Evolutionary conservation across 1,140 invertebrate genomes (phyloP), one percentile per base, ranked within the genome.

Genomic region (Eurytemora carolleeae): DNA sequence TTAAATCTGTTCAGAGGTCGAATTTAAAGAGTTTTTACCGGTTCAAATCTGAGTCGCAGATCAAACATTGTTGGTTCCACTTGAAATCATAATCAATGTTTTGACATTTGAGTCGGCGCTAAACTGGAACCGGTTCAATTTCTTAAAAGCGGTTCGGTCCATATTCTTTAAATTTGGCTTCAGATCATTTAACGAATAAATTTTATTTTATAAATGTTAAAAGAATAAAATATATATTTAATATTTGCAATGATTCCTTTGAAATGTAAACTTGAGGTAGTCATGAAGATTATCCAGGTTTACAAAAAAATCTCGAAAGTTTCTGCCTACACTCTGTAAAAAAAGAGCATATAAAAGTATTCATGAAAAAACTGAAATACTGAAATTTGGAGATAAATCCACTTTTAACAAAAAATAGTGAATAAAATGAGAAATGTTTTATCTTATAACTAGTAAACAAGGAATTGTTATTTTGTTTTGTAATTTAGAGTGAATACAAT

Each of bases 191-290:
- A 44, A 44, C n/a, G 31, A 44, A 44, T 44, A 44, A 44, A 12
- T n/a, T 44, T n/a, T n/a, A 7, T 44, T 44, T n/a, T 44, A 12
- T 12, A 7, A 12, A n/a, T 12, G 7, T 44, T 44, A 12, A 44
- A 44, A 7, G 7, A 44, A 44, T 44, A 44, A 44, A 44, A 12
- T 44, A 12, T 44, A 44, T n/a, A n/a, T n/a, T n/a, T n/a, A n/a
- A n/a, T n/a, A n/a, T n/a, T n/a, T n/a, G n/a, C n/a, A n/a, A n/a
- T n/a, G n/a, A n/a, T n/a, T n/a, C 31, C 31, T 44, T n/a, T 92
- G 91, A 71, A 96, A 97, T 22, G 89, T 94, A 74, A 95, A 92
- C 72, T 91, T 91, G 1, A 98, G 76, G 71, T 98, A 97, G 71
- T 97, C 92, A 71, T 98, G 93, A 24, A 97, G 77, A 76, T 96